A percentile compares a stretch with the other conserved stretches of the same genome.
Evolutionary conservation across 2,113 vertebrate genomes (phyloP).

Genomic region (Girardinichthys multiradiatus): DNA sequence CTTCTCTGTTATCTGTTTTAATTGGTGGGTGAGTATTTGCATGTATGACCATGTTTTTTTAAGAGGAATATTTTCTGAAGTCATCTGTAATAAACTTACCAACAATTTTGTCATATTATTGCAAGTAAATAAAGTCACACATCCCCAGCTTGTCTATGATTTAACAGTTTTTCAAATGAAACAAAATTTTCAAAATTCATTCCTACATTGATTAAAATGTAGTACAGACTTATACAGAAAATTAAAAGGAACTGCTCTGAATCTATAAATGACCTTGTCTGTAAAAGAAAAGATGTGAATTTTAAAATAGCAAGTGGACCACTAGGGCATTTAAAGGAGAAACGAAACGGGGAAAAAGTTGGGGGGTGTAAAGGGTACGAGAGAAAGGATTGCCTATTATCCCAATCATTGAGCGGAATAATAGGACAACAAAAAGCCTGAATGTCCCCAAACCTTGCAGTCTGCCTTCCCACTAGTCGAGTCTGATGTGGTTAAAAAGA

Average conservation of each 20-base stretch:
- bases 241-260: slow-evolving; percentile 4
- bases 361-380: slow-evolving; percentile 45
- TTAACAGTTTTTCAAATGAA: slow-evolving; percentile 1
- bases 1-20: slow-evolving; percentile 11
- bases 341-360: slow-evolving; percentile 59
- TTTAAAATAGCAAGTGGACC: slow-evolving; percentile 64
- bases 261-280: slow-evolving; percentile 60
- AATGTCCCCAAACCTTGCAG: slow-evolving; percentile 61
- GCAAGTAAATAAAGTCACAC: slow-evolving; percentile 12
- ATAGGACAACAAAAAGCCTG: slow-evolving; percentile 80
- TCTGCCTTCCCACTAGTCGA: slow-evolving; percentile 44
- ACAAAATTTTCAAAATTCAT: background rate
- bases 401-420: slow-evolving; percentile 84
- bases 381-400: slow-evolving; percentile 81
- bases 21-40: slow-evolving; percentile 18
- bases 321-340: slow-evolving; percentile 77
- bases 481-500: slow-evolving; percentile 68
- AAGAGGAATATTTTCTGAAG: slow-evolving; percentile 28
- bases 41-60: slow-evolving; percentile 41
- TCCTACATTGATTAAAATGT: background rate
- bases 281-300: slow-evolving; percentile 47
- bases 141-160: background rate
- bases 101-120: background rate
- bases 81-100: slow-evolving; percentile 22
- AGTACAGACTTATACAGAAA: slow-evolving; percentile 5